Conservation (phyloP, 2,113 vertebrate genomes). For the Poecile atricapillus region DNA sequence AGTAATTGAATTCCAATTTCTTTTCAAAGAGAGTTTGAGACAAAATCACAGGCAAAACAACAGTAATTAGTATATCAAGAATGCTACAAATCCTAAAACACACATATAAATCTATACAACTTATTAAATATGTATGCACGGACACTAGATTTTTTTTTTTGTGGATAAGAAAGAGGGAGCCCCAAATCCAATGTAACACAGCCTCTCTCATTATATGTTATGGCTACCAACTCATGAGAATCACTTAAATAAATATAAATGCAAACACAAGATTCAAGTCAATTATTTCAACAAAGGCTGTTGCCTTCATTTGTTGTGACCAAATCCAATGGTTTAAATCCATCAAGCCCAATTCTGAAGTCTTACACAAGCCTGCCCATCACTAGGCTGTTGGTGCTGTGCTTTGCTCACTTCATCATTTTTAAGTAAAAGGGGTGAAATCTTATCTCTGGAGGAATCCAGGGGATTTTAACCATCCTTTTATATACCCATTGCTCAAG, state of each 20-base stretch:
- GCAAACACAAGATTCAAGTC: not conserved
- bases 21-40: not conserved
- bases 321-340: not conserved
- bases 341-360: not conserved
- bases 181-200: not conserved
- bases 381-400: accelerated
- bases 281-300: not conserved
- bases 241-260: constrained; percentile 1
- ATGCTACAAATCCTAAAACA: not conserved
- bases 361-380: not conserved
- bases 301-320: not conserved
- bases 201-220: not conserved
- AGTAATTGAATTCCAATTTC: not conserved
- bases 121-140: not conserved
- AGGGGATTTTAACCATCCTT: not conserved
- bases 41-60: constrained; percentile 5
- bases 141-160: not conserved
- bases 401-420: accelerated
- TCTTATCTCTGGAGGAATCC: not conserved
- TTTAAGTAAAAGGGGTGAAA: not conserved
- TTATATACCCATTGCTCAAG: not conserved
- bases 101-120: not conserved
- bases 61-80: constrained; percentile 4
- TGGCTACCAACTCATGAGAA: not conserved
- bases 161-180: not conserved